Base-by-base conservation (phyloP, 2,888 invertebrate species). In the Tinea pellionella region DNA sequence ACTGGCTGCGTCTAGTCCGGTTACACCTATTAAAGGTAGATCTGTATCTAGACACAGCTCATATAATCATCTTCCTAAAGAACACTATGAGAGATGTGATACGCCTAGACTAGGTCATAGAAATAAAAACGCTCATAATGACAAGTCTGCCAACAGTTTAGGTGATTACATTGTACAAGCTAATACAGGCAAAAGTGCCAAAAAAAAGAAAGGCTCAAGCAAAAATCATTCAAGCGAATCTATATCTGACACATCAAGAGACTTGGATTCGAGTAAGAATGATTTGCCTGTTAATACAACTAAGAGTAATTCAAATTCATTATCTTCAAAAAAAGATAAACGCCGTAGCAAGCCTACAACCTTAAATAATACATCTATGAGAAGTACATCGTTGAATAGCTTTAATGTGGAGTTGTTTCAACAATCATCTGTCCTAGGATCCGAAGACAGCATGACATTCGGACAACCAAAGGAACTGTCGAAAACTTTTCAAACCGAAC, bases 291-390 rank as follows among this genome's bases (percentile, higher is more conserved):
- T 88, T 0, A 84, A 84, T 61, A 84, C 88, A 1, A 73, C 79
- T 9, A 61, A 55, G 0, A 72, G 84, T 43, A 81, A 82, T 63
- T 69, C 82, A 0, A 83, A 70, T 32, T 85, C 82, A 0, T 64
- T 84, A 13, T 66, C 73, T 9, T 77, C 78, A 0, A 84, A 81
- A 19, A 75, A 75, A 63, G 85, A 81, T 19, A 75, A 75, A 62
- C 65, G 77, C 0, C 71, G 90, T 62, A 90, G 90, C 0, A 90
- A 89, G 63, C 90, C 90, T 0, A 90, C 89, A 0, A 80, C 78
- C 29, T 78, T 85, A 32, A 79, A 83, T 58, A 69, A 65, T 24
- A 65, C 64, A 2, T 70, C 73, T 0, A 73, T 79, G 61, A 80
- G 81, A 61, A 80, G 80, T 67, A 64, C 77, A 6, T 82, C 83